Base-by-base conservation (phyloP, 37 sponge, comb jelly and placozoan genomes). In the Petrosia ficiformis region DNA sequence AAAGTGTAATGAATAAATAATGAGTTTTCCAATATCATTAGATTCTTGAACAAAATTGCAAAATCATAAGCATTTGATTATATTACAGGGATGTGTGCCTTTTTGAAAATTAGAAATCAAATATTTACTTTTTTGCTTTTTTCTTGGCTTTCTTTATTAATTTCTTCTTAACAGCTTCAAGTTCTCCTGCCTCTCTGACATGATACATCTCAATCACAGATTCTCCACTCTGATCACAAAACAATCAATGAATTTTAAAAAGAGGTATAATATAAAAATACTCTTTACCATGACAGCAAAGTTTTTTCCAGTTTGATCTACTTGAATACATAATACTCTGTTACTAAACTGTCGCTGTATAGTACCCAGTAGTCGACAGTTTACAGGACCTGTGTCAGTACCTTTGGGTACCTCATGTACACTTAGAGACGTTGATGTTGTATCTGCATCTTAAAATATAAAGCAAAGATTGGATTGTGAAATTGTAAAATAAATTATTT, bases 101-200 rank as follows among this genome's bases (percentile, higher is more conserved):
- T n/a, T n/a, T n/a, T n/a, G n/a, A n/a, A n/a, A n/a, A n/a, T n/a
- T n/a, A n/a, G n/a, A n/a, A n/a, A n/a, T n/a, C n/a, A n/a, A 48
- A 14, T 48, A 48, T 29, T 61, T 29, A 61, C 63, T 61, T 22
- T 61, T 8, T 29, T 26, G 28, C 28, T 43, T 58, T 82, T 42
- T 89, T 85, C 29, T 30, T 32, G 1, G 69, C 74, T 67, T 83
- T 91, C 83, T 74, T 96, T 39, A 22, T 44, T 42, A 68, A 84
- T 80, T 80, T 93, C 69, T 82, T 93, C 42, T 66, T 30, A 39
- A 56, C 33, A 56, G 71, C 74, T 41, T 80, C 67, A 28, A 83
- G 43, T 36, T 90, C 97, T 65, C 78, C 78, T 4, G 56, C 85
- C 5, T 72, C 71, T 24, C 77, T 56, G 5, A 96, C 57, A 38